phyloP scores from a whole-genome alignment of 2,888 invertebrate genomes.

The Pachycephus smyrnensis region DNA sequence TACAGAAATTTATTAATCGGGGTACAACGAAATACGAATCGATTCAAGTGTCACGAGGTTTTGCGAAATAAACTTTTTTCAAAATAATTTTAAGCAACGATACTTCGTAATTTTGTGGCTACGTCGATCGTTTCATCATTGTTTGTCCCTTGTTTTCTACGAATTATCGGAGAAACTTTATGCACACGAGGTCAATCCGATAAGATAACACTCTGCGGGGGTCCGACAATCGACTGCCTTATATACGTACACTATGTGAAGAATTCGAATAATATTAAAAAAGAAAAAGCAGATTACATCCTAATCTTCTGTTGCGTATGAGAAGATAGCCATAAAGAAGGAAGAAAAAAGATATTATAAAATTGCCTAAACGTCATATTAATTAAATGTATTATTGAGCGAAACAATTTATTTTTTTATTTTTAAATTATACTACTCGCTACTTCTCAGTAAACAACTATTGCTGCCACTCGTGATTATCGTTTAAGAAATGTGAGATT shows the following conservation, averaged over 20 bases:
- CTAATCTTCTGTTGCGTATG: background rate
- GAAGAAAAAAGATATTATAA: too few relatives aligned
- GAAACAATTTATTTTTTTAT: too few relatives aligned
- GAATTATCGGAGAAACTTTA: background rate
- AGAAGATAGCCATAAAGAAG: background rate
- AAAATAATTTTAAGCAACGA: background rate
- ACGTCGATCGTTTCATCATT: background rate
- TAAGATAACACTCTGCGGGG: background rate
- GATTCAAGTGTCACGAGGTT: background rate
- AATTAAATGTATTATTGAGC: too few relatives aligned
- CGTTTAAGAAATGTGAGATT: background rate
- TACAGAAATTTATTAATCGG: background rate
- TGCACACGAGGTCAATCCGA: background rate
- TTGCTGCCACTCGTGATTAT: background rate
- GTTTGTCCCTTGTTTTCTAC: background rate
- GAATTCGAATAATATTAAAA: background rate
- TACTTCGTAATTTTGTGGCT: background rate
- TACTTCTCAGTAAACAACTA: background rate
- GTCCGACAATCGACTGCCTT: background rate
- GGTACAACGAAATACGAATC: background rate
- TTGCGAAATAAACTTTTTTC: background rate
- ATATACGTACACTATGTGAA: too few relatives aligned
- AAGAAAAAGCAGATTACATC: too few relatives aligned
- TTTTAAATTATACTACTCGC: background rate
- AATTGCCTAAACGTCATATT: too few relatives aligned